Percentiles rank a stretch among this genome's conserved stretches.
Evolutionary conservation across 2,113 vertebrate species (phyloP).

Genomic region (Xiphophorus couchianus): DNA sequence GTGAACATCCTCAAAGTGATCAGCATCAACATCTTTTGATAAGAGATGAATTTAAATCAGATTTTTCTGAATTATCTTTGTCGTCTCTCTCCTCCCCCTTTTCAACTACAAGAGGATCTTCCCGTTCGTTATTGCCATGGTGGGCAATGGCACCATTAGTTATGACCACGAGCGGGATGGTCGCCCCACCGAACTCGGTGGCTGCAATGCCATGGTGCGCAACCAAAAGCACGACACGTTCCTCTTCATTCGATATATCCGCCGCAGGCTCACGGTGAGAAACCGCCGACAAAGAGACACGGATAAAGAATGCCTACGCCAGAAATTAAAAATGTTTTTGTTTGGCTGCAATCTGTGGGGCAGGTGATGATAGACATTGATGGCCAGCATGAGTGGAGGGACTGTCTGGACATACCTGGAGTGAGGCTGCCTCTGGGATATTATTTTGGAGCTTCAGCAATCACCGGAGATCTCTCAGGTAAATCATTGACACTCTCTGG

Average conservation of each 20-base stretch:
- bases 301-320: too few species aligned
- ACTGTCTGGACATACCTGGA: conserved; percentile 92
- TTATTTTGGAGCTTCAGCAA: conserved; percentile 90
- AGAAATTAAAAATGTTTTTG: background rate
- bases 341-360: background rate
- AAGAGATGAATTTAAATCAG: background rate
- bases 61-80: too few species aligned
- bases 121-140: conserved; percentile 93
- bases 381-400: conserved; percentile 93
- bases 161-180: conserved; percentile 95
- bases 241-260: conserved; percentile 93
- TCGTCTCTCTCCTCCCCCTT: background rate
- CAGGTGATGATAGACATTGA: conserved; percentile 94
- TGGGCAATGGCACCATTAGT: conserved; percentile 90
- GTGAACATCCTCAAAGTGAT: too few species aligned
- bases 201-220: conserved; percentile 92
- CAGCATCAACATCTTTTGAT: background rate
- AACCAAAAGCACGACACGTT: conserved; percentile 97
- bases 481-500: background rate
- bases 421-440: conserved; percentile 89
- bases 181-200: conserved; percentile 89
- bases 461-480: conserved; percentile 97
- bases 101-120: conserved; percentile 85
- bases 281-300: background rate
- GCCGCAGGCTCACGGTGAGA: conserved; percentile 92